Evolutionary conservation across 2,797 vertebrate genomes (phyloP).

Genomic region (Amblyopsis hoosieri): DNA sequence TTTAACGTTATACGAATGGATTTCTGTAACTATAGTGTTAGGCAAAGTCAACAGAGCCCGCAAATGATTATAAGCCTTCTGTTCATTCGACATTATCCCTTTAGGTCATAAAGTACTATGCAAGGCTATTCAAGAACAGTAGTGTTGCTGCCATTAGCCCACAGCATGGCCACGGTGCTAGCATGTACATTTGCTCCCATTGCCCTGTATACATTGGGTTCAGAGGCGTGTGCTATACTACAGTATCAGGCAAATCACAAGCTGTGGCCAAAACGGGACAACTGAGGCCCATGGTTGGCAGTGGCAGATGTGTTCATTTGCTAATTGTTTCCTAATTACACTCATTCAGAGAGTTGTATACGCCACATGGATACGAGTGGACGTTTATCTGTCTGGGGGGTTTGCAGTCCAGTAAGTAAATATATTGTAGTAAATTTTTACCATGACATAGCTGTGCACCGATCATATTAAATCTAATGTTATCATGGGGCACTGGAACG

Average conservation of each 20-base stretch:
- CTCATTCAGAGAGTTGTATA: constrained; percentile 69
- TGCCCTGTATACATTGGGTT: constrained; percentile 42
- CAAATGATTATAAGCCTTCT: constrained; percentile 38
- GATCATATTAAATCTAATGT: constrained; percentile 58
- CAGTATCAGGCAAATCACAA: constrained; percentile 50
- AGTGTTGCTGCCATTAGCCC: constrained; percentile 61
- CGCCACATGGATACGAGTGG: constrained; percentile 66
- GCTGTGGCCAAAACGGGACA: constrained; percentile 55
- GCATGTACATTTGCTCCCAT: constrained; percentile 42
- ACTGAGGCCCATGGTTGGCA: constrained; percentile 49
- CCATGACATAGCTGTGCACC: too few relatives aligned
- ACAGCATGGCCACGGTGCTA: constrained; percentile 41
- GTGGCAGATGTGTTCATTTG: constrained; percentile 68
- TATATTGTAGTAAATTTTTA: too few relatives aligned
- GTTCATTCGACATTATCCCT: constrained; percentile 23
- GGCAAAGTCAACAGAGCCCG: constrained; percentile 28
- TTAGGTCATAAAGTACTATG: constrained; percentile 16
- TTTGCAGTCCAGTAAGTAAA: too few relatives aligned
- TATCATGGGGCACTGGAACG: constrained; percentile 65
- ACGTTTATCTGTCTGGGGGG: constrained; percentile 47
- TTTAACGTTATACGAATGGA: not conserved
- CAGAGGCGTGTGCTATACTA: constrained; percentile 42
- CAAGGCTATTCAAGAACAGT: constrained; percentile 45
- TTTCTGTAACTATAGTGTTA: constrained; percentile 7
- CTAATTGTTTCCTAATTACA: constrained; percentile 80